Evolutionary conservation across 1,140 invertebrate species (phyloP).

Genomic region (Rhysida immarginata): DNA sequence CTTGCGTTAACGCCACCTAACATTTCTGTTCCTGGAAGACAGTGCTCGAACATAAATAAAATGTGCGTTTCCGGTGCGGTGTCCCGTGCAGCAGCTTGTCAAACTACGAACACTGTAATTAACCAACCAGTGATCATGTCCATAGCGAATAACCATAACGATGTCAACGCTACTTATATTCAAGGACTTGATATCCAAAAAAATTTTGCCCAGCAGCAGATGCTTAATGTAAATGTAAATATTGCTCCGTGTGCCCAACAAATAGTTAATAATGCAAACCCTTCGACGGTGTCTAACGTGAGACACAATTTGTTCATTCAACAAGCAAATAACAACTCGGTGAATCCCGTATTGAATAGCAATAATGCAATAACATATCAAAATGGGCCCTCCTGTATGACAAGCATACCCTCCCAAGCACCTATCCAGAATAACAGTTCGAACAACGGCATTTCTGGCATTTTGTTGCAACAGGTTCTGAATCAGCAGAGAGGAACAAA

Average conservation of each 20-base stretch:
- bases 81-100: constrained; percentile 13
- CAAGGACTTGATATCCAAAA: constrained; percentile 11
- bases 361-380: neutral
- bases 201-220: constrained; percentile 4
- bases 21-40: neutral
- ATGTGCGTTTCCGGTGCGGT: neutral
- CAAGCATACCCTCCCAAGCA: constrained; percentile 11
- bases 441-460: neutral
- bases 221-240: neutral
- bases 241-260: neutral
- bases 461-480: neutral
- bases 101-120: constrained; percentile 17
- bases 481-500: neutral
- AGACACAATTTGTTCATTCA: constrained; percentile 2
- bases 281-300: neutral
- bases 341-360: neutral
- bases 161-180: neutral
- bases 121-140: constrained; percentile 13
- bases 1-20: neutral
- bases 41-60: neutral
- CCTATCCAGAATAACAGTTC: too few species aligned
- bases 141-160: constrained; percentile 11
- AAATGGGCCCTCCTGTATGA: constrained; percentile 4
- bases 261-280: neutral
- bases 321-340: neutral